Evolutionary conservation across 2,888 invertebrate species (phyloP).

Genomic region (Pachymerium ferrugineum): DNA sequence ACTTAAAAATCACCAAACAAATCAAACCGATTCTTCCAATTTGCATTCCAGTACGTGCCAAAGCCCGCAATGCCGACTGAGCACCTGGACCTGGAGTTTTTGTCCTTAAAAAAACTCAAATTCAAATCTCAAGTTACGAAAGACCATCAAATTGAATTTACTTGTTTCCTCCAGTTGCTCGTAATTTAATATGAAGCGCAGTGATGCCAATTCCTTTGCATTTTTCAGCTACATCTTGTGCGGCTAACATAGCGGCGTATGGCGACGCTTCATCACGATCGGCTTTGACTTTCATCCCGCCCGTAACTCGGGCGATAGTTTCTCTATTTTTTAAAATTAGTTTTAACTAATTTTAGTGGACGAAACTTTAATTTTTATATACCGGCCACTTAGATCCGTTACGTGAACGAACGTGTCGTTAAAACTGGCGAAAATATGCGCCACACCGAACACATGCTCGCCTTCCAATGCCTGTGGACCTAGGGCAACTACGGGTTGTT

Average conservation of each 20-base stretch:
- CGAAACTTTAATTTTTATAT: conserved; percentile 40
- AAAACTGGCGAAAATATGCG: conserved; percentile 99
- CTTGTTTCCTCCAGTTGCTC: conserved; percentile 94
- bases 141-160: conserved; percentile 36
- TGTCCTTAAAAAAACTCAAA: conserved; percentile 57
- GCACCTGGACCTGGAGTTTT: conserved; percentile 99
- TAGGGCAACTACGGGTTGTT: conserved; percentile 91
- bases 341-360: background rate
- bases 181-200: conserved; percentile 94
- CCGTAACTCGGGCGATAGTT: conserved; percentile 75
- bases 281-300: conserved; percentile 99
- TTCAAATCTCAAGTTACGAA: background rate
- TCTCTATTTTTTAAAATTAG: conserved; percentile 46
- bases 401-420: conserved; percentile 99
- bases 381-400: conserved; percentile 93
- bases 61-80: conserved; percentile 87
- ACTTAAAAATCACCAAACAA: background rate
- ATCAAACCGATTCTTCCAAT: conserved; percentile 87
- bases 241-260: conserved; percentile 99
- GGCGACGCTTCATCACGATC: conserved; percentile 99
- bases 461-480: conserved; percentile 96
- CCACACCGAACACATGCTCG: conserved; percentile 97
- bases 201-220: conserved; percentile 96
- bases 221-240: conserved; percentile 99
- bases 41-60: conserved; percentile 98